A percentile compares a stretch with the other conserved stretches of the same genome.
phyloP scores from a whole-genome alignment of 2,888 invertebrate genomes.

The Catocala sponsa region DNA sequence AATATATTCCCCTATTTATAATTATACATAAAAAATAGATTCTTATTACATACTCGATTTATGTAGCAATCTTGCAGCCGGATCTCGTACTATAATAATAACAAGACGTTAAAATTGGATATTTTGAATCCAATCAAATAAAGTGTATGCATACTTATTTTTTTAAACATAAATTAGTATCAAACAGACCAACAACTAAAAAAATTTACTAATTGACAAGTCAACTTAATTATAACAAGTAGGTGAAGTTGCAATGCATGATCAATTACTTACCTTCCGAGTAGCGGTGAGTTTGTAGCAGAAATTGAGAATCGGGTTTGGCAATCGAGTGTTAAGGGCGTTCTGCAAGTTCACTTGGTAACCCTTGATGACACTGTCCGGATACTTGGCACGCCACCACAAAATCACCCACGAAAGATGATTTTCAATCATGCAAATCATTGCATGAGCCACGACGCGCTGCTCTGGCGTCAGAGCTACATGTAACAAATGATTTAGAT shows the following conservation, averaged over 20 bases:
- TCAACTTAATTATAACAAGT: no score
- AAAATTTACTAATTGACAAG: no score
- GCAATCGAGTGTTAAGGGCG: conserved; percentile 95
- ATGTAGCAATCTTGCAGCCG: no score
- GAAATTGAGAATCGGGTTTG: conserved; percentile 95
- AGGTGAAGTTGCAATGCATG: neutral
- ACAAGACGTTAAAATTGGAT: no score
- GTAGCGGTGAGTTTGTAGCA: conserved; percentile 96
- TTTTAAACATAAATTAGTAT: no score
- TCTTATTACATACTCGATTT: no score
- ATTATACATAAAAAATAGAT: no score
- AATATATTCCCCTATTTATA: no score
- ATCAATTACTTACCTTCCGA: conserved; percentile 93
- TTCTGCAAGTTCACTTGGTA: conserved; percentile 97
- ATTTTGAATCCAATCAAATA: no score
- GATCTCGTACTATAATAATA: no score
- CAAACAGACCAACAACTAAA: no score
- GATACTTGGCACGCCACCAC: conserved; percentile 97
- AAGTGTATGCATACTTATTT: no score
- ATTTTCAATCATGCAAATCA: conserved; percentile 98
- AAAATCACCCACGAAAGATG: conserved; percentile 96
- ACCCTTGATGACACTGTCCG: conserved; percentile 96
- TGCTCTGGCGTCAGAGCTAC: conserved; percentile 93
- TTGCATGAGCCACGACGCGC: conserved; percentile 95
- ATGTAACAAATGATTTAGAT: conserved; percentile 53